Evolutionary conservation across 2,113 vertebrate genomes (phyloP), one percentile per base, ranked within the genome.

Genomic region (Megaptera novaeangliae): DNA sequence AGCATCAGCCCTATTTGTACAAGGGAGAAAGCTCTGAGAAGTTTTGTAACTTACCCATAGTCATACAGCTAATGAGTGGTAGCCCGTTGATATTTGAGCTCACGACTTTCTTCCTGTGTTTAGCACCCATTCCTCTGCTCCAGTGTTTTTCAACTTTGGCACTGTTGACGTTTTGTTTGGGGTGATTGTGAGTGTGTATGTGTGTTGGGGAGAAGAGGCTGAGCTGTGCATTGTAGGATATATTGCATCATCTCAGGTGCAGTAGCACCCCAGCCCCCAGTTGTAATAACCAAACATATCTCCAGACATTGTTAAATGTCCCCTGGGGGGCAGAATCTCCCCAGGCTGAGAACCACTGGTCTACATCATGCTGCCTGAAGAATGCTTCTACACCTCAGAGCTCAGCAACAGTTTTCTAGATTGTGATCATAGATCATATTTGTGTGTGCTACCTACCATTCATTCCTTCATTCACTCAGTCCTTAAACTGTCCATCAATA

Each of bases 401-500:
- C 39, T 36, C 10, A 18, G 8, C 14, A 11, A 11, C 15, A 10
- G 69, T 11, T 92, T 87, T 94, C n/a, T 36, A n/a, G 39, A 82
- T 44, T 25, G 57, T 21, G 63, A 12, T 52, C 92, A 27, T 29
- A 46, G 49, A 17, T 41, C 57, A 64, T 29, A 46, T 36, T 82
- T 52, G 23, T 25, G 14, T 68, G 61, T 68, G 83, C 20, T 20
- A 1, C 0, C 3, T 64, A 61, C 69, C 69, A 5, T 72, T 41
- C 61, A 4, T 68, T 86, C 49, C 64, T 68, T 46, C 5, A 9
- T 21, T 10, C 25, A 23, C 34, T 83, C 29, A 2, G 34, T 46
- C 61, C n/a, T 69, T 75, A n/a, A 17, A 41, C 23, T n/a, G 7
- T 59, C 25, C n/a, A 12, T 4, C 0, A 0, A 7, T 59, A 34